Evolutionary conservation across 2,113 vertebrate species (phyloP).

Genomic region (Aldabrachelys gigantea): DNA sequence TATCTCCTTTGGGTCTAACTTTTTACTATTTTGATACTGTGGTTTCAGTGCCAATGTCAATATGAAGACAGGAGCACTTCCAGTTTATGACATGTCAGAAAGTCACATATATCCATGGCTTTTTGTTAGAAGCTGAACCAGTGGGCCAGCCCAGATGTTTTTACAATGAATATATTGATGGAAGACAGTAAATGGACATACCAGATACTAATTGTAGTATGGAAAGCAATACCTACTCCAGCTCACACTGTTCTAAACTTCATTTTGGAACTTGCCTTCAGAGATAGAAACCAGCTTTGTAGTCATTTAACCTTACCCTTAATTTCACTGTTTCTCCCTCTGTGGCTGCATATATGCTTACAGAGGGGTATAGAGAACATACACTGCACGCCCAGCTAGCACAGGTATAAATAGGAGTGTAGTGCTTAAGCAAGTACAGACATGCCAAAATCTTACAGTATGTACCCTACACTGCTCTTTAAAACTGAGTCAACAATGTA

Average conservation of each 20-base stretch:
- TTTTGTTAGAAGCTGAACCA: conserved; percentile 26
- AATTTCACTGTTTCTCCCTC: not conserved
- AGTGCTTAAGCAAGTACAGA: not conserved
- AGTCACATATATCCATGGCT: conserved; percentile 7
- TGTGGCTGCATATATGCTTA: not conserved
- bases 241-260: not conserved
- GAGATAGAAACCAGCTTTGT: not conserved
- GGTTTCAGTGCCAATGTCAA: conserved; percentile 51
- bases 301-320: not conserved
- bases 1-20: conserved; percentile 31
- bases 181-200: conserved; percentile 44
- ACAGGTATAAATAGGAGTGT: not conserved
- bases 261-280: not conserved
- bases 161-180: conserved; percentile 19
- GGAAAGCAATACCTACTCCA: conserved; percentile 16
- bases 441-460: not conserved
- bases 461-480: not conserved
- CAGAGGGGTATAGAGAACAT: not conserved
- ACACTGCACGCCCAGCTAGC: not conserved
- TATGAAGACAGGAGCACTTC: conserved; percentile 55
- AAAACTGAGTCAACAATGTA: not conserved
- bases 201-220: not conserved
- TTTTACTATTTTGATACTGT: conserved; percentile 41
- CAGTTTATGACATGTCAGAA: conserved; percentile 41
- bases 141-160: conserved; percentile 35